These are phyloP conservation scores for Orussus abietinus DNA, from an alignment of 1,140 invertebrate species.

Conservation along the genomic window DNA sequence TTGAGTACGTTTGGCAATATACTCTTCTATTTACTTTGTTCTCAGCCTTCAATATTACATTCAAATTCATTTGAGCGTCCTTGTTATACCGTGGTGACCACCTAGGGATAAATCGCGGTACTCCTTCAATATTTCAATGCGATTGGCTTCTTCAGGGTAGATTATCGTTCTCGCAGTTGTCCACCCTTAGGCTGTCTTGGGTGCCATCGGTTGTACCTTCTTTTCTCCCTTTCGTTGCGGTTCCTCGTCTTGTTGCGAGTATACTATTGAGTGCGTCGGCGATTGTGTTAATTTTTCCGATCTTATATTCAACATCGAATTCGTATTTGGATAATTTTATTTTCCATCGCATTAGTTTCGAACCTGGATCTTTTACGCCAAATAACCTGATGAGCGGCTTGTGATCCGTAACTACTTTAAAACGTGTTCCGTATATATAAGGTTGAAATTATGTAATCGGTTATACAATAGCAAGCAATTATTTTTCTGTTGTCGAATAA, in stretches of 20 bases:
- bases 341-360: conserved; percentile 19
- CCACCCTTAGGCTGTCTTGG: no score
- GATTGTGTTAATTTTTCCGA: conserved; percentile 11
- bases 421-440: conserved; percentile 17
- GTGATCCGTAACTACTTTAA: conserved; percentile 43
- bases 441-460: conserved; percentile 14
- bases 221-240: conserved; percentile 14
- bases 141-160: no score
- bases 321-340: conserved; percentile 14
- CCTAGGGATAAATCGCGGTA: conserved; percentile 24
- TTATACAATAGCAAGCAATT: conserved; percentile 15
- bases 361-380: conserved; percentile 24
- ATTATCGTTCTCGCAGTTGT: conserved; percentile 21
- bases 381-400: conserved; percentile 34
- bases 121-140: no score
- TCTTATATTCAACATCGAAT: conserved; percentile 12
- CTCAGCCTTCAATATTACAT: conserved; percentile 25
- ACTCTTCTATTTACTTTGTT: conserved; percentile 26
- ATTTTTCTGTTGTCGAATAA: conserved; percentile 19
- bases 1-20: conserved; percentile 26
- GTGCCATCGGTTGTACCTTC: no score
- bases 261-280: conserved; percentile 23
- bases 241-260: conserved; percentile 13
- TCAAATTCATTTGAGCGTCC: conserved; percentile 27
- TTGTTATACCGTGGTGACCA: conserved; percentile 29